Conservation (phyloP, 2,113 vertebrate genomes). For the Oryzias celebensis region DNA sequence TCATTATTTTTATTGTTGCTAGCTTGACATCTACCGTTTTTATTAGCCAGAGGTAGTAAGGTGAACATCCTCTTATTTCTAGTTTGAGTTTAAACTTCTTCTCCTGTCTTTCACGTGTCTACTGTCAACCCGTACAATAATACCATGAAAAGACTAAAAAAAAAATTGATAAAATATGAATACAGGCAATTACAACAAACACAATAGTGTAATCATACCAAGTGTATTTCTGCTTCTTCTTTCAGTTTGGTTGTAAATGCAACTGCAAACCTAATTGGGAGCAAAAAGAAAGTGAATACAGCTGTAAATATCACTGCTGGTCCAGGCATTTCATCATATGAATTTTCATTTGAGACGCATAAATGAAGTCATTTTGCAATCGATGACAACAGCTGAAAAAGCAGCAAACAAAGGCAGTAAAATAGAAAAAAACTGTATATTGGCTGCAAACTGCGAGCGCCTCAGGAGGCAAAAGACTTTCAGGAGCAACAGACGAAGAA, state of each 20-base stretch:
- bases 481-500: slow-evolving; percentile 26
- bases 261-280: slow-evolving; percentile 85
- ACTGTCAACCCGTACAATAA: too few species aligned
- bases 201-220: slow-evolving; percentile 79
- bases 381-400: slow-evolving; percentile 13
- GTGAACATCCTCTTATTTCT: too few species aligned
- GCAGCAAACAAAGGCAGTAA: slow-evolving; percentile 10
- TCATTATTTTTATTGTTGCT: too few species aligned
- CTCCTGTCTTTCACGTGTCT: too few species aligned
- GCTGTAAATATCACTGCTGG: slow-evolving; percentile 18
- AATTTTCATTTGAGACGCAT: slow-evolving; percentile 8
- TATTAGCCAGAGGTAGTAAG: too few species aligned
- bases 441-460: slow-evolving; percentile 19
- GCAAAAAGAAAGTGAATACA: slow-evolving; percentile 37
- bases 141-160: neutral
- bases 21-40: too few species aligned
- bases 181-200: slow-evolving; percentile 13
- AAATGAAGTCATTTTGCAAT: slow-evolving; percentile 15
- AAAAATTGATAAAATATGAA: neutral
- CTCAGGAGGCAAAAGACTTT: slow-evolving; percentile 28
- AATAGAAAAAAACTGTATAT: slow-evolving; percentile 3
- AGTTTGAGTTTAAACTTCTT: too few species aligned
- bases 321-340: slow-evolving; percentile 11
- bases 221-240: slow-evolving; percentile 76
- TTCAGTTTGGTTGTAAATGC: slow-evolving; percentile 88